Base-by-base conservation (phyloP, 2,888 invertebrate species). In the Agrochola lychnidis region DNA sequence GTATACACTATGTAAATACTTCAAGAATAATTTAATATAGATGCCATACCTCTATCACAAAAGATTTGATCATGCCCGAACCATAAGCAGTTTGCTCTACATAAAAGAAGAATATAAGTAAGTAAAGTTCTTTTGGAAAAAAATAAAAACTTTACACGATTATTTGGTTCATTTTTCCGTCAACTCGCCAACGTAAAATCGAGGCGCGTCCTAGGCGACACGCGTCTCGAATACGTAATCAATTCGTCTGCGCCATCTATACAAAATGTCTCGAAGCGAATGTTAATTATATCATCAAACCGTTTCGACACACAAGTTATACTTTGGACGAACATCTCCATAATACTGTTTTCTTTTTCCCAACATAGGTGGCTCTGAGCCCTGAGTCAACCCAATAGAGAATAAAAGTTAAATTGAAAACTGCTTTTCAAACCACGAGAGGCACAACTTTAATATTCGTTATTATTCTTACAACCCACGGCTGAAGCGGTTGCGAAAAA, bases 321-420 rank as follows among this genome's bases (percentile, higher is more conserved):
- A 61, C 40, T 66, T 53, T 45, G 51, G 12, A 73, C 62, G 16
- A n/a, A 57, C 30, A 48, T 12, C 10, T 72, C 14, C 14, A 19
- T 61, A 57, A 51, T 71, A 70, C 36, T 56, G 57, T 51, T 64
- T 61, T 61, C 48, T 40, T 57, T 25, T 53, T n/a, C 30, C 57
- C 57, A 53, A 36, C 69, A 79, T 69, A 86, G 86, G 78, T 82
- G 86, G 84, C 86, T 78, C 82, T 82, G 69, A n/a, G 73, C 81
- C 70, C 79, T 71, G 67, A 30, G 36, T 48, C 19, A 62, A 25
- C 16, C 16, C 57, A 73, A 40, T 22, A 42, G 22, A 64, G 19
- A 72, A 61, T n/a, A 53, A 22, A 61, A 69, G 16, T 64, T 59
- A 25, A 68, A 68, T 62, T 70, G n/a, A 70, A 79, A 70, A 14